phyloP scores from a whole-genome alignment of 2,113 vertebrate genomes.

The Microcebus jonahi region DNA sequence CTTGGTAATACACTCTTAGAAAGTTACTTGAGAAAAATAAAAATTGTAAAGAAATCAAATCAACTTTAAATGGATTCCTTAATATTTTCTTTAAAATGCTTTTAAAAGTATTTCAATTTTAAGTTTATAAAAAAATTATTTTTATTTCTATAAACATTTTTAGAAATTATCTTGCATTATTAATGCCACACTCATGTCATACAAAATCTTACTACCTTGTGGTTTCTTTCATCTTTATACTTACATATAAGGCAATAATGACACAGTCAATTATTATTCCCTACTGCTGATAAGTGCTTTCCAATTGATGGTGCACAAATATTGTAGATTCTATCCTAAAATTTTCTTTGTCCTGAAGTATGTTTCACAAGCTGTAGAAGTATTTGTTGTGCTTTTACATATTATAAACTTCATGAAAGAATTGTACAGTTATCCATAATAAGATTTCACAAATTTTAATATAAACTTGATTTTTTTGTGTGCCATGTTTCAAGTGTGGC shows the following conservation, averaged over 20 bases:
- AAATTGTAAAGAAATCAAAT: neutral
- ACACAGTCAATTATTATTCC: neutral
- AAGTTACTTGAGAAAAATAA: neutral
- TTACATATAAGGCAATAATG: neutral
- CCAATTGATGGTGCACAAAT: neutral
- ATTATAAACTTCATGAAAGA: neutral
- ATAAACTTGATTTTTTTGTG: neutral
- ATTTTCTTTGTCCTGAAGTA: neutral
- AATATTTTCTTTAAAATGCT: neutral
- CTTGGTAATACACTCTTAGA: neutral
- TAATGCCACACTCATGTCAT: neutral
- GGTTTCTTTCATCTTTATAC: neutral
- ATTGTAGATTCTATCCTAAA: neutral
- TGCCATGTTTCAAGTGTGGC: neutral
- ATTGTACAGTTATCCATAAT: neutral
- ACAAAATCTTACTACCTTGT: neutral
- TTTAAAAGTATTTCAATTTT: neutral
- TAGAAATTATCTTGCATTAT: neutral
- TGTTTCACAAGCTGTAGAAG: neutral
- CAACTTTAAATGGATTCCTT: neutral
- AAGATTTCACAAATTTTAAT: conserved; percentile 3
- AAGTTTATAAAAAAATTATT: neutral
- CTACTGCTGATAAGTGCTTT: neutral
- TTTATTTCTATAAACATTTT: neutral
- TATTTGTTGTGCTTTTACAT: neutral